Conservation (phyloP, 2,888 invertebrate genomes). For the Lordiphosa fenestrarum region DNA sequence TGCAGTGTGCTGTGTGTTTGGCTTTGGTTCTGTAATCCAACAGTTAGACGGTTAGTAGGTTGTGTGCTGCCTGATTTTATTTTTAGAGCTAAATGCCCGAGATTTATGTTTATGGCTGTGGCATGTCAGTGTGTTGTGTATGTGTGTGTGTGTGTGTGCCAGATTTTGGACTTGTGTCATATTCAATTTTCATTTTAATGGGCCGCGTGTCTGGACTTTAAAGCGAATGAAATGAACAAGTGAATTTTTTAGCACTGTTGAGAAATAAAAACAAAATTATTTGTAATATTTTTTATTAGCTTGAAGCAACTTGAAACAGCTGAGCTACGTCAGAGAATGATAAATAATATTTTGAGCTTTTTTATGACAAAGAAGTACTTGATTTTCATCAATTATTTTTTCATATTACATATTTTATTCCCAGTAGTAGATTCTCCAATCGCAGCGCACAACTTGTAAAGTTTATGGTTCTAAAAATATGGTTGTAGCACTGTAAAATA, state of each 20-base stretch:
- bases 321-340: no score
- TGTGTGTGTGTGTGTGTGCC: constrained; percentile 9
- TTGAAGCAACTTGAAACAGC: no score
- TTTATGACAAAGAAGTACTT: no score
- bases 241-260: not conserved
- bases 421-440: no score
- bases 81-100: constrained; percentile 50
- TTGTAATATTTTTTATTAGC: no score
- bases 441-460: no score
- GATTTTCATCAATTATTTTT: no score
- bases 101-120: constrained; percentile 55
- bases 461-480: no score
- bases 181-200: constrained; percentile 25
- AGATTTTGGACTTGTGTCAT: constrained; percentile 14
- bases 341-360: no score
- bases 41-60: constrained; percentile 37
- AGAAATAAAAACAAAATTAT: no score
- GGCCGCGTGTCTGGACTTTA: constrained; percentile 15
- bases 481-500: no score
- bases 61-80: constrained; percentile 48
- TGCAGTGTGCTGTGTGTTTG: constrained; percentile 8
- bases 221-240: constrained; percentile 5
- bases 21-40: constrained; percentile 35
- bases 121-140: constrained; percentile 20
- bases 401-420: no score